Percentiles rank a stretch among this genome's conserved stretches.
phyloP scores from a whole-genome alignment of 2,797 vertebrate species.

The Phataginus tetradactyla region DNA sequence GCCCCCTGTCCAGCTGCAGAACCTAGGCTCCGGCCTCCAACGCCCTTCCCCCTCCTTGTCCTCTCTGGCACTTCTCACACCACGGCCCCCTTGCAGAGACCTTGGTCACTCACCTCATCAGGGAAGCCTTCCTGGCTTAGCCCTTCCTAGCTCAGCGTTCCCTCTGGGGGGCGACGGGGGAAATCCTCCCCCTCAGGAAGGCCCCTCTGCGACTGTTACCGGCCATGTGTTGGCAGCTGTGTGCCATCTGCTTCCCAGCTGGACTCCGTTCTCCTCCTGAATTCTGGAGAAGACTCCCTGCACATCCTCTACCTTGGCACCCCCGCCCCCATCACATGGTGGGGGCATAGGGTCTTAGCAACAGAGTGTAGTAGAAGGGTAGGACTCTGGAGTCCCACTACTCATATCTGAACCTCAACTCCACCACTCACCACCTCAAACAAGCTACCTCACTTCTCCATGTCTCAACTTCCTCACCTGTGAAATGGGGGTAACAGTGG shows the following conservation, averaged over 20 bases:
- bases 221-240: background rate
- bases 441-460: background rate
- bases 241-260: background rate
- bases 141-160: background rate
- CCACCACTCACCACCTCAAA: background rate
- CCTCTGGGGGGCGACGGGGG: background rate
- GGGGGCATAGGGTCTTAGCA: background rate
- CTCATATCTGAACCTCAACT: background rate
- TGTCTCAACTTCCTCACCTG: background rate
- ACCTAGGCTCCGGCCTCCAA: background rate
- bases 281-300: background rate
- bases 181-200: background rate
- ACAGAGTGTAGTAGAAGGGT: background rate
- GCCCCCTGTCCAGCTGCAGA: background rate
- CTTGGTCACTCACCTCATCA: slow-evolving; percentile 41
- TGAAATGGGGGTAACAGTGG: background rate
- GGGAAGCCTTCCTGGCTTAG: background rate
- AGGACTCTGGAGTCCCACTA: background rate
- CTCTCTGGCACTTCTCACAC: background rate
- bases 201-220: background rate
- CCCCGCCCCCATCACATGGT: no score
- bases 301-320: background rate
- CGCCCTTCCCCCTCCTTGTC: background rate
- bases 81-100: slow-evolving; percentile 10
- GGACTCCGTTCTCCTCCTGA: background rate